Evolutionary conservation across 1,140 invertebrate species (phyloP).

Genomic region (Colletes gigas): DNA sequence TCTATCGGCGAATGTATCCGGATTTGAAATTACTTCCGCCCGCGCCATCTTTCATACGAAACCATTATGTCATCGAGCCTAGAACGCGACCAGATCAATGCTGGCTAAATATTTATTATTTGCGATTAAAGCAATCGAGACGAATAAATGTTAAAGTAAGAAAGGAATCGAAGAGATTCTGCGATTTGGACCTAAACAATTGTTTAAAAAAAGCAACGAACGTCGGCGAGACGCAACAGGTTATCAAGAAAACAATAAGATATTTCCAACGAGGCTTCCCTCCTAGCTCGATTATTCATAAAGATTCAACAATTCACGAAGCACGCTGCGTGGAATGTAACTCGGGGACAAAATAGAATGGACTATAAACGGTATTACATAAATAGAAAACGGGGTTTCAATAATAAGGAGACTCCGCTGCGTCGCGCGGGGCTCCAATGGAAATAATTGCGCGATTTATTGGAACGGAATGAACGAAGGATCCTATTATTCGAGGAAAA

Average conservation of each 20-base stretch:
- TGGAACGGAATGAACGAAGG: not conserved
- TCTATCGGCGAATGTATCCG: conserved; percentile 35
- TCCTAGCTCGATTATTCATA: conserved; percentile 60
- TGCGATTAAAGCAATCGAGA: not conserved
- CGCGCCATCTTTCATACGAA: not conserved
- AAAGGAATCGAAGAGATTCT: too few relatives aligned
- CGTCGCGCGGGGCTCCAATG: not conserved
- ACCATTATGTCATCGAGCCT: too few relatives aligned
- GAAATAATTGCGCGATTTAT: conserved; percentile 33
- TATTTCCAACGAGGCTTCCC: conserved; percentile 69
- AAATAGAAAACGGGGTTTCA: conserved; percentile 9
- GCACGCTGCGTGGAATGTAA: not conserved
- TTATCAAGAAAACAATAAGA: conserved; percentile 73
- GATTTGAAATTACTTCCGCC: conserved; percentile 23
- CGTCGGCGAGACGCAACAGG: conserved; percentile 56
- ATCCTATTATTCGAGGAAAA: not conserved
- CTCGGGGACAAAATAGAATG: conserved; percentile 9
- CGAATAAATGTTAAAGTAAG: too few relatives aligned
- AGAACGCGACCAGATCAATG: too few relatives aligned
- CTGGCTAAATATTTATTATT: too few relatives aligned
- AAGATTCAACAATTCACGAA: conserved; percentile 50
- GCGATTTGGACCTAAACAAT: not conserved
- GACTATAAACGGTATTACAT: conserved; percentile 19
- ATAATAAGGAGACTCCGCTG: conserved; percentile 14
- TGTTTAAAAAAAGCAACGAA: not conserved